phyloP scores from a whole-genome alignment of 2,113 vertebrate species.

The Apaloderma vittatum region DNA sequence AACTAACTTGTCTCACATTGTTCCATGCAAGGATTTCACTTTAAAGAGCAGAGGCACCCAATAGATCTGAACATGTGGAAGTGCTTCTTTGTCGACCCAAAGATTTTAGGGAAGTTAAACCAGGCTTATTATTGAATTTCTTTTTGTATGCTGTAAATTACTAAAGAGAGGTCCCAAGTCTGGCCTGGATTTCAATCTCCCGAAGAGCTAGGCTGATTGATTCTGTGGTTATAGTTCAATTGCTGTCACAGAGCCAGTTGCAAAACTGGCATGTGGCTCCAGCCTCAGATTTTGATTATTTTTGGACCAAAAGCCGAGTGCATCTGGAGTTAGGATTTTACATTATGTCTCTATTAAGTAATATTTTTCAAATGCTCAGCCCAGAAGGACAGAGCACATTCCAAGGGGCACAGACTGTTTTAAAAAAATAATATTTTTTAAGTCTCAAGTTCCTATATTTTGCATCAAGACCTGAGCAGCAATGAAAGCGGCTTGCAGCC shows the following conservation, averaged over 20 bases:
- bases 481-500: not conserved
- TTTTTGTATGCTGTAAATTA: slow-evolving; percentile 35
- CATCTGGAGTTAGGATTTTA: slow-evolving; percentile 43
- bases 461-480: not conserved
- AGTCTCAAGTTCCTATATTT: not conserved
- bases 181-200: slow-evolving; percentile 62
- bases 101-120: slow-evolving; percentile 50
- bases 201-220: slow-evolving; percentile 51
- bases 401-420: not conserved
- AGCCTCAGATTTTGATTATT: slow-evolving; percentile 54
- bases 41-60: not conserved
- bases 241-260: slow-evolving; percentile 55
- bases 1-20: not conserved
- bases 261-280: slow-evolving; percentile 53
- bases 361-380: slow-evolving; percentile 20
- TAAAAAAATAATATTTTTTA: not conserved
- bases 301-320: not conserved
- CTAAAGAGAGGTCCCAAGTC: slow-evolving; percentile 44
- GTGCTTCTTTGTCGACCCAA: not conserved
- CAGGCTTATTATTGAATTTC: slow-evolving; percentile 43
- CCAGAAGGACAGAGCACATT: slow-evolving; percentile 7
- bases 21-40: not conserved
- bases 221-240: slow-evolving; percentile 59
- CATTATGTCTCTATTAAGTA: slow-evolving; percentile 59
- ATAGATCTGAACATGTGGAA: slow-evolving; percentile 28